These are phyloP conservation scores for Mya arenaria DNA, from an alignment of 1,140 invertebrate genomes.

Conservation along the genomic window DNA sequence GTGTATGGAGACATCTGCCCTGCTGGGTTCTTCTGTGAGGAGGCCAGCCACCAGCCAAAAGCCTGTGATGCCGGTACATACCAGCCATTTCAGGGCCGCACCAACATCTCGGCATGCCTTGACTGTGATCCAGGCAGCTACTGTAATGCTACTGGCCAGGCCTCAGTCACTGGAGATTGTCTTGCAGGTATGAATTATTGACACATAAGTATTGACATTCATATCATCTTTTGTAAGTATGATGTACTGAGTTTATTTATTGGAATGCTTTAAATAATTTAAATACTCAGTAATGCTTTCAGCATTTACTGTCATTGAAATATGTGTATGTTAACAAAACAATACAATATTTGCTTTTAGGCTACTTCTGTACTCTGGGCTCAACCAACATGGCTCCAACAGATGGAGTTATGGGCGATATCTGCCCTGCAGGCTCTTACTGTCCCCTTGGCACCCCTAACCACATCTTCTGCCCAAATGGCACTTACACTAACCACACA, in stretches of 20 bases:
- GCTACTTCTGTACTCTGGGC: conserved; percentile 74
- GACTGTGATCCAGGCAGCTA: conserved; percentile 73
- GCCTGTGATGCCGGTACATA: conserved; percentile 76
- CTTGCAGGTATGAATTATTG: conserved; percentile 55
- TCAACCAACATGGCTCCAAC: conserved; percentile 67
- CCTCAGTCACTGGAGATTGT: conserved; percentile 71
- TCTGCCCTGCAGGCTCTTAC: conserved; percentile 76
- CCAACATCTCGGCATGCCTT: conserved; percentile 70
- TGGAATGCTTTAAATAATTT: too few relatives aligned
- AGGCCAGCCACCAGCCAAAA: conserved; percentile 71
- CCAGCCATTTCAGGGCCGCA: conserved; percentile 68
- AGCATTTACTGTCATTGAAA: too few relatives aligned
- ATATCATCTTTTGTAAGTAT: too few relatives aligned
- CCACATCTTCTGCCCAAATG: conserved; percentile 76
- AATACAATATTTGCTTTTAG: conserved; percentile 34
- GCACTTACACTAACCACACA: conserved; percentile 77
- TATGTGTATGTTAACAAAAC: too few relatives aligned
- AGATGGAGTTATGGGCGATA: conserved; percentile 76
- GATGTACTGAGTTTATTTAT: too few relatives aligned
- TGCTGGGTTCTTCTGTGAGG: conserved; percentile 73
- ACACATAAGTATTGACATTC: too few relatives aligned
- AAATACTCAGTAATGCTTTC: too few relatives aligned
- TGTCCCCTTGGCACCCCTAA: conserved; percentile 72
- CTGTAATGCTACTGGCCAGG: conserved; percentile 69
- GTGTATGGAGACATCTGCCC: conserved; percentile 78